phyloP scores from a whole-genome alignment of 35 echinoderm and acorn worm species.

The Heliocidaris tuberculata region DNA sequence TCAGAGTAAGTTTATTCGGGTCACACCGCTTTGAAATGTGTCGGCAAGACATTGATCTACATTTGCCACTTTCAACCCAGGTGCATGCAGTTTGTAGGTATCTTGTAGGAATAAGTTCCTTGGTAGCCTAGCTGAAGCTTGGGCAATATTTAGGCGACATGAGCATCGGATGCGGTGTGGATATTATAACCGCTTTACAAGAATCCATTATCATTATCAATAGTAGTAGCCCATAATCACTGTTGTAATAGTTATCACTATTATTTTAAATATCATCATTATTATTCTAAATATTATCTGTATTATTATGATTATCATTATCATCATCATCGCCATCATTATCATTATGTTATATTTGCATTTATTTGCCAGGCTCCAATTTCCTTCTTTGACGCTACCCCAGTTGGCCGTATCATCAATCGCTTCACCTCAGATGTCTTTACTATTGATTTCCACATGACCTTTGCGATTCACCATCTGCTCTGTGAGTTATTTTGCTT shows the following conservation, averaged over 20 bases:
- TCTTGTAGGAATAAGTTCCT: too few species aligned
- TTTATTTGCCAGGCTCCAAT: slow-evolving; percentile 65
- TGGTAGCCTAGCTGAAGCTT: too few species aligned
- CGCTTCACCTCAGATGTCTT: slow-evolving; percentile 79
- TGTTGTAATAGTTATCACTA: background rate
- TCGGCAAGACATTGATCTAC: too few species aligned
- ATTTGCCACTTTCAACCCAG: too few species aligned
- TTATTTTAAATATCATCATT: background rate
- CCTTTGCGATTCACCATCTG: slow-evolving; percentile 65
- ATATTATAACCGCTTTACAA: too few species aligned
- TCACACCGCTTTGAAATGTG: too few species aligned
- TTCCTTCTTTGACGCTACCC: slow-evolving; percentile 73
- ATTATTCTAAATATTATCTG: background rate
- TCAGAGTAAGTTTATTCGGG: too few species aligned
- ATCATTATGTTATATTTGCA: background rate
- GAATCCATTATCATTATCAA: background rate
- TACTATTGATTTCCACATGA: slow-evolving; percentile 64
- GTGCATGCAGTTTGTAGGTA: too few species aligned
- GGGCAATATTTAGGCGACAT: too few species aligned
- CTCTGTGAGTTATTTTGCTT: slow-evolving; percentile 51
- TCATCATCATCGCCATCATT: background rate
- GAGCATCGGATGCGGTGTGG: too few species aligned
- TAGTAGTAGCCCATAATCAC: background rate
- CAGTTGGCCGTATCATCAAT: slow-evolving; percentile 73
- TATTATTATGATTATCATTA: background rate